Conservation (phyloP, 2,888 invertebrate genomes). For the Notodonta dromedarius region DNA sequence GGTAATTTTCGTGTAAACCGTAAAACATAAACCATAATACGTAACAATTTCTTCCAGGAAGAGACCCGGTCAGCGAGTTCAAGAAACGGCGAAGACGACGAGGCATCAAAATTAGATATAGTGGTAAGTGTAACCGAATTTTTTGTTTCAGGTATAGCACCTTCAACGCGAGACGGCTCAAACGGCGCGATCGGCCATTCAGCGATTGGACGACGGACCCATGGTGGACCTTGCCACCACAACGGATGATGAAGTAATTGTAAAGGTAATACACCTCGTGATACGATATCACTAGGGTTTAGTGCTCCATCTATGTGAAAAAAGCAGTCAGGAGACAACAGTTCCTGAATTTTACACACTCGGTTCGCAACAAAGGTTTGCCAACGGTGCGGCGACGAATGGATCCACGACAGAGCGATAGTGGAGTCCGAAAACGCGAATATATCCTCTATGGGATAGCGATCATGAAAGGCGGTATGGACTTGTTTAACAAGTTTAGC, state of each 20-base stretch:
- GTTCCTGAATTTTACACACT: constrained; percentile 5
- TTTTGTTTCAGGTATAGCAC: background rate
- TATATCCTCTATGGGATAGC: constrained; percentile 3
- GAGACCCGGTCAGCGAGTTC: background rate
- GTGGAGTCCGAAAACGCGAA: constrained; percentile 14
- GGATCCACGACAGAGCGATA: constrained; percentile 11
- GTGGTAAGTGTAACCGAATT: background rate
- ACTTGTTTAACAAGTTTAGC: constrained; percentile 3
- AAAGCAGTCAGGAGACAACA: background rate
- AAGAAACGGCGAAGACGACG: background rate
- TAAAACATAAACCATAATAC: background rate
- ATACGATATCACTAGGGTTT: constrained; percentile 10
- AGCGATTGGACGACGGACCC: background rate
- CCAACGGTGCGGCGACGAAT: constrained; percentile 8
- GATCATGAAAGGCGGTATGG: background rate
- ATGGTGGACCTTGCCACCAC: constrained; percentile 6
- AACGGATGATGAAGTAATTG: constrained; percentile 5
- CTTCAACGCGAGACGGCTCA: background rate
- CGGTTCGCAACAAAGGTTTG: constrained; percentile 9
- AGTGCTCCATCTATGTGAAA: background rate
- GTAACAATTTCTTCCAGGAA: background rate
- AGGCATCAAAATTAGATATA: background rate
- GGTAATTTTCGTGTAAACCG: constrained; percentile 20
- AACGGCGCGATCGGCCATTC: background rate
- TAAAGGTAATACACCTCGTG: constrained; percentile 5